phyloP scores from a whole-genome alignment of 2,797 vertebrate species.

The Aldrovandia affinis region DNA sequence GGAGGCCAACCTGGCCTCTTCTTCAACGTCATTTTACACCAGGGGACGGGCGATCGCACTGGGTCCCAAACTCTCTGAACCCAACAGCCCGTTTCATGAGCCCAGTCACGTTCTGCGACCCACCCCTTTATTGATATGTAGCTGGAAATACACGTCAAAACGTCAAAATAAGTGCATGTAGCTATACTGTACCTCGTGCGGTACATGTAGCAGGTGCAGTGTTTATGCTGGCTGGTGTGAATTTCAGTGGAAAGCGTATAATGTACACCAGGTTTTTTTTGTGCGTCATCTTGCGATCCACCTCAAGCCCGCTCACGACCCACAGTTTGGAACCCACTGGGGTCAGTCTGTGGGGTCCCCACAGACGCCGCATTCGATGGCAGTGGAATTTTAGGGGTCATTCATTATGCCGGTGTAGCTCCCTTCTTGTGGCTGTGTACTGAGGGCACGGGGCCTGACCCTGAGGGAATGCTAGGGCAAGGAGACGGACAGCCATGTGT shows the following conservation, averaged over 20 bases:
- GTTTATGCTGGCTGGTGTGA: not conserved
- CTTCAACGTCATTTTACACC: not conserved
- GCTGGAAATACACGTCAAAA: not conserved
- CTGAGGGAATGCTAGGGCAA: not conserved
- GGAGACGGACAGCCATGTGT: not conserved
- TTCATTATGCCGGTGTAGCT: not conserved
- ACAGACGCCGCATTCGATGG: not conserved
- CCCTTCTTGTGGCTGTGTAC: not conserved
- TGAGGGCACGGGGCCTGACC: not conserved
- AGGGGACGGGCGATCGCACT: not conserved
- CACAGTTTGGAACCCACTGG: too few species aligned
- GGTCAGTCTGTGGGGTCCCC: not conserved
- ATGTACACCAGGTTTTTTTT: not conserved
- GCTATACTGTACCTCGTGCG: too few species aligned
- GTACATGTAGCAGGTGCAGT: constrained; percentile 42
- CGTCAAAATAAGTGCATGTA: not conserved
- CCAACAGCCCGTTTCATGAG: not conserved
- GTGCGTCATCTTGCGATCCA: too few species aligned
- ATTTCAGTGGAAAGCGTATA: not conserved
- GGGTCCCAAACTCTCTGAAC: not conserved
- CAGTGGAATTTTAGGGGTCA: not conserved
- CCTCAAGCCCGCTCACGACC: too few species aligned
- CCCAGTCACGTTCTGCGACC: not conserved
- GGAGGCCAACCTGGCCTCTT: too few species aligned
- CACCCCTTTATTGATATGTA: not conserved